Evolutionary conservation across 2,888 invertebrate genomes (phyloP).

Genomic region (Athalia rosae): DNA sequence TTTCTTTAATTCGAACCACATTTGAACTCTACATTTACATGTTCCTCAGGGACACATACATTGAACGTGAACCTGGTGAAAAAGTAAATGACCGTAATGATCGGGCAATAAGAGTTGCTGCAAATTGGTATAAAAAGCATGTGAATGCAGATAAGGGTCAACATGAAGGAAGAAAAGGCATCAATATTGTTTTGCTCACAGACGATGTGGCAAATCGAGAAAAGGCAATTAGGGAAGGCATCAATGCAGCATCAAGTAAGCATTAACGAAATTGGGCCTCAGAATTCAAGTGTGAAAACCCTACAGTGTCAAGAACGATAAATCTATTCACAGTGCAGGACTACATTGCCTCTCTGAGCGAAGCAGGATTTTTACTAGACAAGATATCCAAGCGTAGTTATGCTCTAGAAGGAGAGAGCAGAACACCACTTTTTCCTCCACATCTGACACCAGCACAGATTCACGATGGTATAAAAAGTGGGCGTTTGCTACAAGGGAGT

Average conservation of each 20-base stretch:
- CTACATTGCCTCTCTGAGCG: conserved; percentile 85
- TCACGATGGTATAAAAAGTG: conserved; percentile 86
- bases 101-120: conserved; percentile 88
- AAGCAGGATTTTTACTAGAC: conserved; percentile 83
- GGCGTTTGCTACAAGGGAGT: conserved; percentile 85
- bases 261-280: conserved; percentile 9
- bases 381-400: conserved; percentile 85
- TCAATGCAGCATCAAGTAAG: conserved; percentile 83
- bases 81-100: conserved; percentile 93
- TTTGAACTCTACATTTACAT: conserved; percentile 22
- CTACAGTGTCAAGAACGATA: conserved; percentile 10
- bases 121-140: conserved; percentile 90
- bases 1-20: not conserved
- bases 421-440: conserved; percentile 86
- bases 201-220: conserved; percentile 88
- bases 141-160: conserved; percentile 71
- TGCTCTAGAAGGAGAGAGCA: conserved; percentile 76
- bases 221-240: conserved; percentile 82
- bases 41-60: conserved; percentile 86
- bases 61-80: conserved; percentile 88
- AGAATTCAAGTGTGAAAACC: not conserved
- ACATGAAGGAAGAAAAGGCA: conserved; percentile 61
- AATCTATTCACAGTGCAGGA: conserved; percentile 78
- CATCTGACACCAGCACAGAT: conserved; percentile 88
- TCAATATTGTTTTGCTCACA: conserved; percentile 85